phyloP scores from a whole-genome alignment of 1,140 invertebrate species.

The Meloidogyne chitwoodi region DNA sequence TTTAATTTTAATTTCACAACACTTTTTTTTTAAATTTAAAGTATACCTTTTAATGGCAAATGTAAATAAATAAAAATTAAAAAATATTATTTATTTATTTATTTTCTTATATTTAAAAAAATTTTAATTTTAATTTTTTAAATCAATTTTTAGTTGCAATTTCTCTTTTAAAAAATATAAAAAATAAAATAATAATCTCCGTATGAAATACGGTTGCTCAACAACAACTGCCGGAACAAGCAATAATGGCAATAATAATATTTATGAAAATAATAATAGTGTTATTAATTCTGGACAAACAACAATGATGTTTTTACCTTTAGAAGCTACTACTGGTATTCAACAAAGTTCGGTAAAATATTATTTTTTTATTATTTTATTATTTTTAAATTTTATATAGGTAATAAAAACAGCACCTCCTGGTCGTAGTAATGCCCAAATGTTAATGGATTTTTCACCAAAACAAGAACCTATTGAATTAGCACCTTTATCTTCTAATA shows the following conservation, averaged over 20 bases:
- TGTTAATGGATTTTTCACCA: slow-evolving; percentile 46
- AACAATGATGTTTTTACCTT: neutral
- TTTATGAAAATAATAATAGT: neutral
- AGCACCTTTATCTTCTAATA: slow-evolving; percentile 41
- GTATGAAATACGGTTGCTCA: neutral
- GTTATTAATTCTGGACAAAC: neutral
- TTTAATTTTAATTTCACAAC: too few species aligned
- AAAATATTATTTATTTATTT: too few species aligned
- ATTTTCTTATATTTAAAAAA: too few species aligned
- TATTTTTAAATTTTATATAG: neutral
- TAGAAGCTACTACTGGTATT: neutral
- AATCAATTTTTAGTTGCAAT: too few species aligned
- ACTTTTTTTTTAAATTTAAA: too few species aligned
- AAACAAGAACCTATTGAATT: slow-evolving; percentile 57
- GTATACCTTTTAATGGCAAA: too few species aligned
- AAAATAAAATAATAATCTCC: neutral
- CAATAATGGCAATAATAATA: neutral
- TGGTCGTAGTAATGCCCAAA: slow-evolving; percentile 33
- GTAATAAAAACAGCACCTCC: slow-evolving; percentile 59
- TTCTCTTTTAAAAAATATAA: too few species aligned
- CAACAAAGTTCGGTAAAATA: neutral
- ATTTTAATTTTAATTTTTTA: too few species aligned
- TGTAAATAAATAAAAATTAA: too few species aligned
- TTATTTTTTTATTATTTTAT: neutral
- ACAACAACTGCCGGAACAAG: neutral